phyloP scores from a whole-genome alignment of 2,888 invertebrate species.

The Xiphydria camelus region DNA sequence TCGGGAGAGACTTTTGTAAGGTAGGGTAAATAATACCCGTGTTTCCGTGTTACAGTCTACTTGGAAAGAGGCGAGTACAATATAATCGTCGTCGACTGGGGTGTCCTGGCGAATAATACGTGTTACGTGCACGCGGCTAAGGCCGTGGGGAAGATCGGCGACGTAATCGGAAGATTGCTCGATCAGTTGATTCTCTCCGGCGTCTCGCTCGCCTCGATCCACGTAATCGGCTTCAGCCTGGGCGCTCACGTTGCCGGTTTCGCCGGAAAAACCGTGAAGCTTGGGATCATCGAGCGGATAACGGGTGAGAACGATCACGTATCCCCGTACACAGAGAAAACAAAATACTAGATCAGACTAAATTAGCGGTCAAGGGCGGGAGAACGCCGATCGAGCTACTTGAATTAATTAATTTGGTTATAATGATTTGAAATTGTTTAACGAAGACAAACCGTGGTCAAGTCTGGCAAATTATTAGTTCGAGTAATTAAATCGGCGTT shows the following conservation, averaged over 20 bases:
- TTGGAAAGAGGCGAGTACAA: constrained; percentile 16
- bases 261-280: constrained; percentile 18
- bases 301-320: too few relatives aligned
- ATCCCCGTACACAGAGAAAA: background rate
- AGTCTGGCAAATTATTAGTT: too few relatives aligned
- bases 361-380: too few relatives aligned
- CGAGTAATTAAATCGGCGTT: too few relatives aligned
- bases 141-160: constrained; percentile 13
- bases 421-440: too few relatives aligned
- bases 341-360: too few relatives aligned
- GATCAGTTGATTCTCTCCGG: constrained; percentile 20
- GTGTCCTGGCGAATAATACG: constrained; percentile 16
- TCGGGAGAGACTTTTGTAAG: too few relatives aligned
- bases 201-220: constrained; percentile 10
- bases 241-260: constrained; percentile 16
- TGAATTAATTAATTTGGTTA: too few relatives aligned
- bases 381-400: too few relatives aligned
- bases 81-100: constrained; percentile 17
- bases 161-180: constrained; percentile 9
- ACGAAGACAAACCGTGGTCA: too few relatives aligned
- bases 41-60: constrained; percentile 12
- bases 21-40: too few relatives aligned
- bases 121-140: constrained; percentile 21
- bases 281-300: constrained; percentile 18
- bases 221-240: constrained; percentile 16